These are phyloP conservation scores for Zaprionus gabonicus DNA, from an alignment of 1,140 invertebrate species.

Conservation along the genomic window DNA sequence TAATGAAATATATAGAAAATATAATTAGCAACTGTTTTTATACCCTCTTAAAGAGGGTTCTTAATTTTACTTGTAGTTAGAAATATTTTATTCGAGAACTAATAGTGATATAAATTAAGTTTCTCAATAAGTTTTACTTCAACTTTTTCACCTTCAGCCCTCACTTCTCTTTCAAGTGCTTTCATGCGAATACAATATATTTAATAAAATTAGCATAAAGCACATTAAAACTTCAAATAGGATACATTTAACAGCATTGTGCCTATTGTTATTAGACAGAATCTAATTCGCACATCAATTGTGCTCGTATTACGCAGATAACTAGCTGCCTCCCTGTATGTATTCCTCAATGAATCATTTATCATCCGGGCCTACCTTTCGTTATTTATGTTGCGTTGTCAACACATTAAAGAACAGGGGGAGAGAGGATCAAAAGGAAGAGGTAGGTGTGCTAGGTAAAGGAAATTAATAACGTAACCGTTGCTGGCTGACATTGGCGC, in stretches of 20 bases:
- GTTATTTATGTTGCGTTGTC: slow-evolving; percentile 45
- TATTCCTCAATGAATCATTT: slow-evolving; percentile 19
- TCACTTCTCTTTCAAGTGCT: too few species aligned
- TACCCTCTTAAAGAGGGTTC: too few species aligned
- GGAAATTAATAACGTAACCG: slow-evolving; percentile 69
- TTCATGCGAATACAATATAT: too few species aligned
- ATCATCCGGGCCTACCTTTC: slow-evolving; percentile 25
- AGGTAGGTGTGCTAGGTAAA: not conserved
- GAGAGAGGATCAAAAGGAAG: not conserved
- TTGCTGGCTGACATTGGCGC: slow-evolving; percentile 55
- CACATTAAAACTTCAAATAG: not conserved
- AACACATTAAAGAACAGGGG: not conserved
- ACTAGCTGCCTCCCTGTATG: slow-evolving; percentile 1
- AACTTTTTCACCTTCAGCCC: too few species aligned
- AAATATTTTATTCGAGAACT: too few species aligned
- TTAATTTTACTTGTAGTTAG: too few species aligned
- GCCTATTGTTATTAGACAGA: not conserved
- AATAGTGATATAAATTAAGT: too few species aligned
- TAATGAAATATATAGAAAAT: too few species aligned
- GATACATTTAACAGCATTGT: not conserved
- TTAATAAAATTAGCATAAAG: not conserved
- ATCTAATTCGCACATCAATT: slow-evolving; percentile 9
- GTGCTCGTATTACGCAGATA: not conserved
- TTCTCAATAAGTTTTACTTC: too few species aligned
- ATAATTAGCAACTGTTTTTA: too few species aligned